These are phyloP conservation scores for Nesogale talazaci DNA, from an alignment of 2,113 vertebrate genomes.

Conservation along the genomic window DNA sequence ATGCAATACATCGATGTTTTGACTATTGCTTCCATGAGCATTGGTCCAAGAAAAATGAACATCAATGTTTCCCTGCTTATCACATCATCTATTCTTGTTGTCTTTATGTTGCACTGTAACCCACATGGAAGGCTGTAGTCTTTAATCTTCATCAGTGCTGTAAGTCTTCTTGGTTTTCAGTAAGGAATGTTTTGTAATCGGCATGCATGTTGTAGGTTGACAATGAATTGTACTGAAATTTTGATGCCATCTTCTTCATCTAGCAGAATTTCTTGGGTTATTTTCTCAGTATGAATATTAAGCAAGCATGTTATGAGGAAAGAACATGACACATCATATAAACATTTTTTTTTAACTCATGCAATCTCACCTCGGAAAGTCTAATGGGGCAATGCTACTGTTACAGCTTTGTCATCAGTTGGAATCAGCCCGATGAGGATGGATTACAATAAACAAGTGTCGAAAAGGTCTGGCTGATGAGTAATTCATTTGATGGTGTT, in stretches of 20 bases:
- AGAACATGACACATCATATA: not conserved
- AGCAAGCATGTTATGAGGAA: not conserved
- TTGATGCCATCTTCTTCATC: not conserved
- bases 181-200: not conserved
- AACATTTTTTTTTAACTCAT: not conserved
- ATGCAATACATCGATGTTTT: not conserved
- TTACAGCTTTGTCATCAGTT: not conserved
- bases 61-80: too few relatives aligned
- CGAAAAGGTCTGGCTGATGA: not conserved
- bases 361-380: not conserved
- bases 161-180: not conserved
- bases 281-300: not conserved
- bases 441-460: not conserved
- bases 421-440: not conserved
- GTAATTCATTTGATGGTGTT: not conserved
- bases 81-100: not conserved
- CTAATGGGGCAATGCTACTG: not conserved
- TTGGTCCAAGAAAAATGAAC: not conserved
- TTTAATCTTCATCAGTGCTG: not conserved
- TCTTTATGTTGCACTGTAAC: not conserved
- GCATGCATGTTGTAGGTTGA: not conserved
- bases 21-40: not conserved
- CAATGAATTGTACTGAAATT: not conserved
- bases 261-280: not conserved
- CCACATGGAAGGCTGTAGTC: not conserved